A percentile compares a stretch with the other conserved stretches of the same genome.
These are phyloP conservation scores for Phrynocephalus forsythii DNA, from an alignment of 2,797 vertebrate species.

Conservation along the genomic window DNA sequence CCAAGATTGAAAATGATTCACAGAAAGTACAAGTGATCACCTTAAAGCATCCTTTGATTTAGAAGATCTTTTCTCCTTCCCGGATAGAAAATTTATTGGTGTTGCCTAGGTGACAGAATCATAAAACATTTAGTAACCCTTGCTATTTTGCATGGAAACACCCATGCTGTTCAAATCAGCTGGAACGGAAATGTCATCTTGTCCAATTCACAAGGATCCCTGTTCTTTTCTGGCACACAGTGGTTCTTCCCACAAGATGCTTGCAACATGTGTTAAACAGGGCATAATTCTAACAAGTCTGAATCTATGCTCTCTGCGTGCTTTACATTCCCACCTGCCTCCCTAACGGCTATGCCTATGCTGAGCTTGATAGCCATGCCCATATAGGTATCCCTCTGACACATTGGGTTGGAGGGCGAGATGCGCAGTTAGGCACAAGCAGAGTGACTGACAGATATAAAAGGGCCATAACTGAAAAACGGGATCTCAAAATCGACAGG, in stretches of 20 bases:
- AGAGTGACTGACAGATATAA: background rate
- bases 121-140: slow-evolving; percentile 52
- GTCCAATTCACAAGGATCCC: slow-evolving; percentile 29
- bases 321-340: background rate
- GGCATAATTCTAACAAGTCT: background rate
- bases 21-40: slow-evolving; percentile 40
- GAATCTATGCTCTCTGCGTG: background rate
- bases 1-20: background rate
- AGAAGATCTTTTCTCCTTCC: background rate
- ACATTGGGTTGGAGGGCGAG: background rate
- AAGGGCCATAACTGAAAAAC: background rate
- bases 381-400: background rate
- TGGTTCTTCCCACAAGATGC: slow-evolving; percentile 25
- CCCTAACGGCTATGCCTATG: background rate
- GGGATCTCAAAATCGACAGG: background rate
- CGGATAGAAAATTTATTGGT: slow-evolving; percentile 22
- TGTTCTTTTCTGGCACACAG: slow-evolving; percentile 17
- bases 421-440: background rate
- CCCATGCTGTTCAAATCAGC: slow-evolving; percentile 38
- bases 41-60: background rate
- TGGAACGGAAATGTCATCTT: slow-evolving; percentile 46
- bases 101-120: background rate
- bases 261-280: slow-evolving; percentile 17
- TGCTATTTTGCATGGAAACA: slow-evolving; percentile 20
- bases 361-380: background rate